phyloP scores from a whole-genome alignment of 2,797 vertebrate species.

The Acanthis flammea region DNA sequence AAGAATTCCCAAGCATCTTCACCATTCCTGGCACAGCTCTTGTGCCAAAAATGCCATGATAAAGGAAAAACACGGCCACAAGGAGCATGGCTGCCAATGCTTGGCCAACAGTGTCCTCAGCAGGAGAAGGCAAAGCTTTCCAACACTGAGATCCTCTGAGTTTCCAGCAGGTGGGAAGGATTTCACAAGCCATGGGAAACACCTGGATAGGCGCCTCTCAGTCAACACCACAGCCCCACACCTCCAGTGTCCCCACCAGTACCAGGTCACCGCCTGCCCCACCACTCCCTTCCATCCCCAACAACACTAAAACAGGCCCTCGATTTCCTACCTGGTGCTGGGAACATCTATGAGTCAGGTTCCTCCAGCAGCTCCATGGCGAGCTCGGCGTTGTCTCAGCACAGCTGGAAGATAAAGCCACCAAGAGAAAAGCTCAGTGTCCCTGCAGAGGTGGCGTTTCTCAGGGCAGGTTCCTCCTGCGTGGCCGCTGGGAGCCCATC shows the following conservation, averaged over 20 bases:
- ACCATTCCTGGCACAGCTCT: rapidly evolving
- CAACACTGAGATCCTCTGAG: background rate
- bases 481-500: background rate
- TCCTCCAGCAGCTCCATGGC: slow-evolving; percentile 42
- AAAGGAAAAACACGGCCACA: rapidly evolving
- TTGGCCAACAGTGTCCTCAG: rapidly evolving
- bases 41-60: background rate
- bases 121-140: background rate
- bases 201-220: background rate
- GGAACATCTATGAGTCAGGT: slow-evolving; percentile 1
- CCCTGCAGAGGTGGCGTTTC: background rate
- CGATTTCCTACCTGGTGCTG: slow-evolving; percentile 60
- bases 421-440: background rate
- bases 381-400: background rate
- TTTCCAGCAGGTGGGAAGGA: background rate
- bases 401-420: slow-evolving; percentile 44
- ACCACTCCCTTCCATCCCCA: background rate
- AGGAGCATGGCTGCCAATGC: background rate
- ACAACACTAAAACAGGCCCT: background rate
- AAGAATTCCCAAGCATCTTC: background rate
- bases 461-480: background rate
- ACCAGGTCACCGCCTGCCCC: background rate
- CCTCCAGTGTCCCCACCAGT: background rate
- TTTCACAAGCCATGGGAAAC: background rate
- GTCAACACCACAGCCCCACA: rapidly evolving